phyloP scores from a whole-genome alignment of 1,140 invertebrate species.

The Rhopalosiphum padi region DNA sequence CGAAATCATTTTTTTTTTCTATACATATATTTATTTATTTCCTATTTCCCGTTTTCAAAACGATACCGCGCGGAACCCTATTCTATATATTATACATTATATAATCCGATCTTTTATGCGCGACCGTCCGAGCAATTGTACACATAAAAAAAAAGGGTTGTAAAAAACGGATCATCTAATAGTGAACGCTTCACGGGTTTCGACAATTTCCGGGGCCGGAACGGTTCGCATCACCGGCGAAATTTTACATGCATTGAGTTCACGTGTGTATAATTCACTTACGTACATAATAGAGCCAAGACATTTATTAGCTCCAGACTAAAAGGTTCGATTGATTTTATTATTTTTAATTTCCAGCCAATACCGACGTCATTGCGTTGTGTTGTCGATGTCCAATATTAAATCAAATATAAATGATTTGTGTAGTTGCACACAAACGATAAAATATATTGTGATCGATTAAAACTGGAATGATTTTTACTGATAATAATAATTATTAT shows the following conservation, averaged over 20 bases:
- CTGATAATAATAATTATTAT: background rate
- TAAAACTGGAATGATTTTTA: background rate
- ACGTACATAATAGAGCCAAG: slow-evolving; percentile 1
- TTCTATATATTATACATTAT: background rate
- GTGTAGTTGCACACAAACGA: background rate
- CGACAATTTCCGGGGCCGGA: slow-evolving; percentile 11
- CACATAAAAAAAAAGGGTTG: slow-evolving; percentile 45
- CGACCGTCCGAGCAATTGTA: slow-evolving; percentile 40
- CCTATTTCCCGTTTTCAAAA: slow-evolving; percentile 38
- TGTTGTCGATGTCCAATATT: background rate
- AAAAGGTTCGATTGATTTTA: background rate
- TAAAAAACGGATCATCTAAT: slow-evolving; percentile 48
- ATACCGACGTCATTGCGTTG: background rate
- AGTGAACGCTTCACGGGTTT: slow-evolving; percentile 51
- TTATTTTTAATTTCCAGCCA: background rate
- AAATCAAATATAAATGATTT: slow-evolving; percentile 49
- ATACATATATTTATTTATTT: slow-evolving; percentile 7
- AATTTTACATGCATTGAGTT: slow-evolving; percentile 20
- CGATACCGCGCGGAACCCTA: slow-evolving; percentile 24
- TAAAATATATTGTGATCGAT: background rate
- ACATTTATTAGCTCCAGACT: background rate
- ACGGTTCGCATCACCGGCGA: slow-evolving; percentile 28
- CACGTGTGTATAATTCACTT: slow-evolving; percentile 40
- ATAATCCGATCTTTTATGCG: slow-evolving; percentile 48
- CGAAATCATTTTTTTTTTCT: slow-evolving; percentile 6